phyloP scores from a whole-genome alignment of 2,113 vertebrate genomes.

The Cinclus cinclus region DNA sequence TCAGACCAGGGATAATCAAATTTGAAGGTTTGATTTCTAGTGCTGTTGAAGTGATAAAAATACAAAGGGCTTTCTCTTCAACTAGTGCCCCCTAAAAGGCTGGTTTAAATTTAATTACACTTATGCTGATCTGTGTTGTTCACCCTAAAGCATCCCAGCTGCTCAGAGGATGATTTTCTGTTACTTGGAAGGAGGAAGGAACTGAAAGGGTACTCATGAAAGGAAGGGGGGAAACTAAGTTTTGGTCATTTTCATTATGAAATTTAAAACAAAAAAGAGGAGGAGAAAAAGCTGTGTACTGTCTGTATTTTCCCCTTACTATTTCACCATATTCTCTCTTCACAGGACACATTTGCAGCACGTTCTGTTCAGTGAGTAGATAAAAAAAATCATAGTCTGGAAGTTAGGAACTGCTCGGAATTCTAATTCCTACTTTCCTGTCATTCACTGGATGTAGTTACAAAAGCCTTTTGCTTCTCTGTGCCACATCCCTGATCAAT shows the following conservation, averaged over 20 bases:
- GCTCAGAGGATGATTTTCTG: background rate
- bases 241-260: background rate
- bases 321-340: background rate
- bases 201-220: background rate
- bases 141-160: slow-evolving; percentile 1
- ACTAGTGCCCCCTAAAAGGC: background rate
- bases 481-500: background rate
- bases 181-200: background rate
- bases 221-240: background rate
- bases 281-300: background rate
- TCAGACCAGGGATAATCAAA: background rate
- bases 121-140: background rate
- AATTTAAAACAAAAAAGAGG: background rate
- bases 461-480: background rate
- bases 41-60: background rate
- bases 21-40: background rate
- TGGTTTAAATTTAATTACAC: background rate
- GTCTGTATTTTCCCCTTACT: background rate
- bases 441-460: background rate
- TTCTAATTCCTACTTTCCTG: slow-evolving; percentile 21
- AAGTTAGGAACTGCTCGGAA: slow-evolving; percentile 26
- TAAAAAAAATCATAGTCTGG: background rate
- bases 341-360: background rate
- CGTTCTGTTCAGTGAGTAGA: background rate
- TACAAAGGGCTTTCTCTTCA: background rate